phyloP scores from a whole-genome alignment of 2,888 invertebrate species.

The Dichetophora obliterata region DNA sequence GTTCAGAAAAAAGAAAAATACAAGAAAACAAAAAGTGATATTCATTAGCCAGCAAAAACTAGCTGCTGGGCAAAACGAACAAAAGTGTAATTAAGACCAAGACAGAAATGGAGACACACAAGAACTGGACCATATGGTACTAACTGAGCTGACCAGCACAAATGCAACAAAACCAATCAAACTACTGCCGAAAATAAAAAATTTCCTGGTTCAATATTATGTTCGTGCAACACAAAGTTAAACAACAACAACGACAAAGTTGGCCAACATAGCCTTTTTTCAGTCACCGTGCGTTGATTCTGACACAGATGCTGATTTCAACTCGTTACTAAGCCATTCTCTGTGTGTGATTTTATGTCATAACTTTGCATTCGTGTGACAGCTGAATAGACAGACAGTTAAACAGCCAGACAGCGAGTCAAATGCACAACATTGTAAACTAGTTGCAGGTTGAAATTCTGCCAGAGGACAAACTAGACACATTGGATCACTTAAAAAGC shows the following conservation, averaged over 20 bases:
- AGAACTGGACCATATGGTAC: background rate
- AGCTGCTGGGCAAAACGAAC: background rate
- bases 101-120: too few species aligned
- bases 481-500: too few species aligned
- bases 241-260: too few species aligned
- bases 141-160: background rate
- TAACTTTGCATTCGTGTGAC: background rate
- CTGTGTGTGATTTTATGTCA: too few species aligned
- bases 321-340: too few species aligned
- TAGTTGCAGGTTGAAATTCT: too few species aligned
- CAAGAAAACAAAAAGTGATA: background rate
- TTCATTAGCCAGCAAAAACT: background rate
- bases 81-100: background rate
- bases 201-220: slow-evolving; percentile 5
- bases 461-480: too few species aligned
- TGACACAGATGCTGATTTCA: too few species aligned
- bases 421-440: too few species aligned
- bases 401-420: background rate
- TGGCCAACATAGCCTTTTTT: too few species aligned
- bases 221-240: background rate
- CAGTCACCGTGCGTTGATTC: too few species aligned
- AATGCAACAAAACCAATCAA: background rate
- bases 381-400: background rate
- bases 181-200: background rate
- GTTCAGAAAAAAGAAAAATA: background rate